phyloP scores from a whole-genome alignment of 2,113 vertebrate species.

The Paraplagusia blochii region DNA sequence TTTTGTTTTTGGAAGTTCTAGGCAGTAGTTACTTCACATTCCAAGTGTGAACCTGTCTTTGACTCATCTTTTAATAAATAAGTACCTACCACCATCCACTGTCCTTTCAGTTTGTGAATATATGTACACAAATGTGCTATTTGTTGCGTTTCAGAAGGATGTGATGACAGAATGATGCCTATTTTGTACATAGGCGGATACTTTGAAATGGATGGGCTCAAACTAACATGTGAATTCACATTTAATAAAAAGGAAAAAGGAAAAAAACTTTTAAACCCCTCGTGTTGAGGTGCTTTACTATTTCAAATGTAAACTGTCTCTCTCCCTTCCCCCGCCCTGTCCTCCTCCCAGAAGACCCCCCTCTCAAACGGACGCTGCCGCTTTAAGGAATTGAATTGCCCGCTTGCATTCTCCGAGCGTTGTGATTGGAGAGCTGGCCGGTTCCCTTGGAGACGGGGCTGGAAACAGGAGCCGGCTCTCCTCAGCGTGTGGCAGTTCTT shows the following conservation, averaged over 20 bases:
- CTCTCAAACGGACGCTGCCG: constrained; percentile 41
- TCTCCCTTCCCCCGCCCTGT: background rate
- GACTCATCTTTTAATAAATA: constrained; percentile 85
- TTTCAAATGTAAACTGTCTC: constrained; percentile 18
- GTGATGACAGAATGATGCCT: constrained; percentile 70
- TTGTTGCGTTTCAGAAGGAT: constrained; percentile 65
- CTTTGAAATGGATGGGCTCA: constrained; percentile 65
- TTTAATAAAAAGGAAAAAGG: constrained; percentile 71
- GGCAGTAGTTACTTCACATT: constrained; percentile 80
- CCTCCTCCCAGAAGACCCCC: background rate
- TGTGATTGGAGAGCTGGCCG: constrained; percentile 71
- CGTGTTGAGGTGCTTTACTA: constrained; percentile 55
- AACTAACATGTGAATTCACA: constrained; percentile 73
- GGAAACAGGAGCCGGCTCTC: constrained; percentile 65
- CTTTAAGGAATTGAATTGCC: constrained; percentile 81
- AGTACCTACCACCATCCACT: constrained; percentile 79
- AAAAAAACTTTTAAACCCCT: constrained; percentile 50
- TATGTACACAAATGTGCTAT: constrained; percentile 71
- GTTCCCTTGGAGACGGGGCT: constrained; percentile 71
- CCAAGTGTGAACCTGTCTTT: constrained; percentile 79
- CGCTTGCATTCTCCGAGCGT: constrained; percentile 52
- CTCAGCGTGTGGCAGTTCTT: constrained; percentile 64
- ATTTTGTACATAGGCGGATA: constrained; percentile 67
- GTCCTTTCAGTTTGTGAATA: constrained; percentile 78
- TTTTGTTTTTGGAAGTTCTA: constrained; percentile 50